These are phyloP conservation scores for Steatocranus sp. DNA, from an alignment of 2,797 vertebrate genomes.

Conservation along the genomic window DNA sequence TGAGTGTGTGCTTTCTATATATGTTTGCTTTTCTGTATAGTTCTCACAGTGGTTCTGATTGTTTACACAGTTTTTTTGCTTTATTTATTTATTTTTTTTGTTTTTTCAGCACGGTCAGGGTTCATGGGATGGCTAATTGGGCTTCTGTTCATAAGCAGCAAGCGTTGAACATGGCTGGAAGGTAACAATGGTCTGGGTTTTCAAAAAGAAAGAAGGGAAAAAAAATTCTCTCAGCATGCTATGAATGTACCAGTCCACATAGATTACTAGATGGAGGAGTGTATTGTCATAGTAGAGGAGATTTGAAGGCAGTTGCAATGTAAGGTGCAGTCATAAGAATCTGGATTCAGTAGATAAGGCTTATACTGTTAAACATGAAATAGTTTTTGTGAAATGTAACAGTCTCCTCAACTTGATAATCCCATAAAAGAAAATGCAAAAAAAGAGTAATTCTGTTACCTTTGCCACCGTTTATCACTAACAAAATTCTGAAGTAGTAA, in stretches of 20 bases:
- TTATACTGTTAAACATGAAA: background rate
- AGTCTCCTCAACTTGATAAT: background rate
- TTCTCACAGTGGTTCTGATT: background rate
- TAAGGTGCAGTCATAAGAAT: background rate
- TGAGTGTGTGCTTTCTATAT: background rate
- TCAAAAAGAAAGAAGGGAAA: background rate
- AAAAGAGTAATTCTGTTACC: background rate
- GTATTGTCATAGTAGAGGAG: background rate
- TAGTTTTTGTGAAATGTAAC: background rate
- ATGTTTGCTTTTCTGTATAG: background rate
- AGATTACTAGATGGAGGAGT: background rate
- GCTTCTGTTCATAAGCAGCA: background rate
- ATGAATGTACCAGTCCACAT: background rate
- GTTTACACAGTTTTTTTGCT: background rate
- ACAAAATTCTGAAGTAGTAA: background rate
- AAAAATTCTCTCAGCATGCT: background rate
- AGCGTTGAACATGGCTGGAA: background rate
- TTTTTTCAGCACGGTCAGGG: background rate
- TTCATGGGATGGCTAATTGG: background rate
- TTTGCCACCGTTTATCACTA: background rate
- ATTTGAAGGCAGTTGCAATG: background rate
- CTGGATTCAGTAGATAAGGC: background rate
- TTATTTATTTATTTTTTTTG: background rate
- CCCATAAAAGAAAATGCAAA: background rate
- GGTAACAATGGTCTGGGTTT: background rate